phyloP scores from a whole-genome alignment of 1,140 invertebrate species.

The Monochamus saltuarius region DNA sequence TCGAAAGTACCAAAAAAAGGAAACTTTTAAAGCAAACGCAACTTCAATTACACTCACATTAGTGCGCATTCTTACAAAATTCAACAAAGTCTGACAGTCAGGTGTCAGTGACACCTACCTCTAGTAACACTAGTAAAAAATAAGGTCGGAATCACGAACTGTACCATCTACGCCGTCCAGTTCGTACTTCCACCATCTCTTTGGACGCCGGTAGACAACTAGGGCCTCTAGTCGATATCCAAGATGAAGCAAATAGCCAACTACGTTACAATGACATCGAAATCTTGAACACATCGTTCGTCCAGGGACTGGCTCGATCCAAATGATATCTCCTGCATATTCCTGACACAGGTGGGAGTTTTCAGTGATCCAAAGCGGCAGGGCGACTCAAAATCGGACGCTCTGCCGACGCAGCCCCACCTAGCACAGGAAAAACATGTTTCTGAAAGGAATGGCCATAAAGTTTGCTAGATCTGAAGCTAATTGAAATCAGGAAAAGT shows the following conservation, averaged over 20 bases:
- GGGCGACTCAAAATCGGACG: conserved; percentile 21
- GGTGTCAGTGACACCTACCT: too few species aligned
- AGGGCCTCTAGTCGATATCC: background rate
- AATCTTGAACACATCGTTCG: background rate
- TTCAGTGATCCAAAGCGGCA: background rate
- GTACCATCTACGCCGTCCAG: too few species aligned
- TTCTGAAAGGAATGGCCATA: background rate
- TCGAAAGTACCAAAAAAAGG: too few species aligned
- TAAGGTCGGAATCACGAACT: too few species aligned
- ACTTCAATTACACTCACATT: too few species aligned
- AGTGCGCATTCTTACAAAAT: too few species aligned
- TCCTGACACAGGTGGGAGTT: background rate
- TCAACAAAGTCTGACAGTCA: too few species aligned
- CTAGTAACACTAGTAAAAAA: too few species aligned
- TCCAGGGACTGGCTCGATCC: background rate
- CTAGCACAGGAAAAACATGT: conserved; percentile 3
- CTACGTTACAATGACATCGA: conserved; percentile 4
- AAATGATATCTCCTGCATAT: background rate
- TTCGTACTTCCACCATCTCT: background rate
- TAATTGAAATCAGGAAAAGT: background rate
- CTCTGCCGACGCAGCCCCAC: conserved; percentile 25
- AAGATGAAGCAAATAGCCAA: background rate
- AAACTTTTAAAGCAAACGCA: too few species aligned
- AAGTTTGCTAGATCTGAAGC: background rate
- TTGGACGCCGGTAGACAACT: background rate